Base-by-base conservation (phyloP, 2,888 invertebrate species). In the Eledona agricola region DNA sequence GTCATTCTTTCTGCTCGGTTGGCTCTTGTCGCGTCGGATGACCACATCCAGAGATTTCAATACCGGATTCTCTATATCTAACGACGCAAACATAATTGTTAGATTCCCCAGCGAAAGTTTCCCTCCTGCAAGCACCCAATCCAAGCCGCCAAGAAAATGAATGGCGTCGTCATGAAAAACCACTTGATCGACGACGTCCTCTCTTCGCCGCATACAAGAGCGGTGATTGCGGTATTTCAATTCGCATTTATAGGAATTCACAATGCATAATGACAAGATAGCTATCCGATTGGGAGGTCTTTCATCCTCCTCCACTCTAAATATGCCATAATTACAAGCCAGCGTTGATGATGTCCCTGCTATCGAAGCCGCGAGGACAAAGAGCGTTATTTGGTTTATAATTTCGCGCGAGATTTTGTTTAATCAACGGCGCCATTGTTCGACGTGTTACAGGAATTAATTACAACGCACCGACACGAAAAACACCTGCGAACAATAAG, bases 41-140 rank as follows among this genome's bases (percentile, higher is more conserved):
- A 71, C 71, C 70, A 63, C 67, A 65, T 66, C 59, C 58, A 65
- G 58, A 62, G 63, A 64, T 68, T 69, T 69, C 69, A 70, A 71
- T 68, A 69, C 71, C 68, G 72, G 73, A 73, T 73, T 72, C 73
- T 74, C 72, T 66, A 68, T 71, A 72, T 72, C 74, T 74, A 75
- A 75, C 74, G 75, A 74, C 69, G 73, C 74, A 73, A 72, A 74
- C 73, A 72, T 75, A 75, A 75, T 75, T 75, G 74, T 74, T 72
- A 69, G 72, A 69, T 65, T 70, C 72, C 72, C 70, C 66, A 55
- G 52, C 55, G 56, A 53, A 59, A 59, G 50, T 53, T 62, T 54
- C 65, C 67, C 64, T 51, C 51, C 45, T 57, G 56, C 55, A 63
- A 51, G 56, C 52, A 62, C 46, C 64, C 64, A 65, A 58, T 55